Conservation (phyloP, 2,113 vertebrate genomes). For the Neolamprologus falcicula region DNA sequence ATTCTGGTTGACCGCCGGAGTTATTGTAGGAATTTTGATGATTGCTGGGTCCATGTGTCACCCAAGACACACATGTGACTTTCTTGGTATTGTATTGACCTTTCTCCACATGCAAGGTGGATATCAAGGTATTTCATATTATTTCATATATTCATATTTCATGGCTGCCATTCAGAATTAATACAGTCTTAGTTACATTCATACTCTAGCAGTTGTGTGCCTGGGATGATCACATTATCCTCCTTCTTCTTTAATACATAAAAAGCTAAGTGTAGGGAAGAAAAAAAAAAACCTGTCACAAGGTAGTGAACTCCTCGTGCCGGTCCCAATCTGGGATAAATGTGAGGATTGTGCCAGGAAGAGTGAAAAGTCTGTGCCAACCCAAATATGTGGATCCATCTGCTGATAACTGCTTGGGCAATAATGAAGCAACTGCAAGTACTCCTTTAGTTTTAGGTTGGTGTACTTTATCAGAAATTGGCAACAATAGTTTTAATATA, state of each 20-base stretch:
- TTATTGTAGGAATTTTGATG: background rate
- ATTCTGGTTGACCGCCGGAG: background rate
- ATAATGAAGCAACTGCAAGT: background rate
- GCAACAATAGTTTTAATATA: background rate
- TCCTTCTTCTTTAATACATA: background rate
- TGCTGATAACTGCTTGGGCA: background rate
- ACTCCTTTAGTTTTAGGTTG: background rate
- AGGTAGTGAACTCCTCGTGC: background rate
- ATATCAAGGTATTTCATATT: background rate
- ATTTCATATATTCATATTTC: background rate
- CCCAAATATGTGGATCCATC: background rate
- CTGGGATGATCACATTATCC: background rate
- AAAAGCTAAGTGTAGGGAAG: background rate
- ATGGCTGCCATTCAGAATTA: background rate
- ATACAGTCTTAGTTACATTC: background rate
- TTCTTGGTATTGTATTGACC: background rate
- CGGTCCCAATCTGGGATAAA: background rate
- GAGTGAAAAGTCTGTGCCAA: background rate
- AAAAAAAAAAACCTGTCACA: background rate
- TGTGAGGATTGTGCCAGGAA: background rate
- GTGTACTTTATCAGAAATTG: background rate
- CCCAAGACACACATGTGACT: background rate
- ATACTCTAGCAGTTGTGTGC: background rate
- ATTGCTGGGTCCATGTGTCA: background rate
- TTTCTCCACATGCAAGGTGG: background rate